phyloP scores from a whole-genome alignment of 2,797 vertebrate genomes.

The Diplodus sargus region DNA sequence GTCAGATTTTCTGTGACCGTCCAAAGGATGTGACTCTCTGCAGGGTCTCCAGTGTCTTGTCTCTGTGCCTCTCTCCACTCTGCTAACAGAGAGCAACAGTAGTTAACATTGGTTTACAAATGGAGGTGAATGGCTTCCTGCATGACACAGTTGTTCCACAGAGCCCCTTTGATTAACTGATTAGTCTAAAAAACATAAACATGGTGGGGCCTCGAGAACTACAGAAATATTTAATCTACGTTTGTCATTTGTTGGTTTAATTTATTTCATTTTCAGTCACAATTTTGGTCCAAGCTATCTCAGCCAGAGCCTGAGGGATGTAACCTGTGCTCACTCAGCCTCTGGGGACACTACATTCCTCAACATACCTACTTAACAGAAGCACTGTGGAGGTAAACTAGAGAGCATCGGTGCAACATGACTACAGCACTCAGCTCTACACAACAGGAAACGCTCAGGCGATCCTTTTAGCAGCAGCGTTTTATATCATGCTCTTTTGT shows the following conservation, averaged over 20 bases:
- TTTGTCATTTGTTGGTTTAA: neutral
- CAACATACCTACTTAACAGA: constrained; percentile 62
- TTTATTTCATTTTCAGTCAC: neutral
- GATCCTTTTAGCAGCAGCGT: constrained; percentile 41
- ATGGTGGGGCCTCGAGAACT: neutral
- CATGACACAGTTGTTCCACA: too few relatives aligned
- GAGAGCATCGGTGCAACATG: neutral
- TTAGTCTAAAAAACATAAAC: neutral
- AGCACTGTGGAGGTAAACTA: constrained; percentile 7
- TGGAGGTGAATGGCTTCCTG: too few relatives aligned
- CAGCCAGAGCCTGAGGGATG: constrained; percentile 5
- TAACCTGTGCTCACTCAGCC: constrained; percentile 56
- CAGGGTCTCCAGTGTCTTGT: too few relatives aligned
- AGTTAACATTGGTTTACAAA: too few relatives aligned
- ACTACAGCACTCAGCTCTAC: constrained; percentile 11
- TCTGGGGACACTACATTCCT: constrained; percentile 61
- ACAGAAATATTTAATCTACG: neutral
- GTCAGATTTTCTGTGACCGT: too few relatives aligned
- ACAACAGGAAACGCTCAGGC: constrained; percentile 31
- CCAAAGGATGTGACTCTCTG: too few relatives aligned
- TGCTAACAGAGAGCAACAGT: too few relatives aligned
- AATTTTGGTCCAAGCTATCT: neutral
- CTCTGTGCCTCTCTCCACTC: too few relatives aligned
- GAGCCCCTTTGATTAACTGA: neutral
- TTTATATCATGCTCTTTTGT: constrained; percentile 57